Percentiles rank a stretch among this genome's conserved stretches.
These are phyloP conservation scores for Meloidogyne exigua DNA, from an alignment of 1,140 invertebrate species.

Conservation along the genomic window DNA sequence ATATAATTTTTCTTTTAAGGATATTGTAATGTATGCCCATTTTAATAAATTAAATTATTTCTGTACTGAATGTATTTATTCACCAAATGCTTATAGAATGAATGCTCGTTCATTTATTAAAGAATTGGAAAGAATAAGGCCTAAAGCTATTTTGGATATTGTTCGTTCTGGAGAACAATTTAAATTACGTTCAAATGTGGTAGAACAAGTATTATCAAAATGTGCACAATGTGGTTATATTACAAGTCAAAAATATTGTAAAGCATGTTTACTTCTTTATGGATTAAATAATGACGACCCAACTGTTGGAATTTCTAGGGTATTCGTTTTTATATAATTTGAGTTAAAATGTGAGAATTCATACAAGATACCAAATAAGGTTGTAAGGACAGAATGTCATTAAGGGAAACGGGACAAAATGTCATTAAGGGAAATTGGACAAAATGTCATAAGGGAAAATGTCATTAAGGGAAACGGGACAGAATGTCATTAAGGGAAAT, in stretches of 20 bases:
- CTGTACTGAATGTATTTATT: conserved; percentile 96
- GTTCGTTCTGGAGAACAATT: conserved; percentile 92
- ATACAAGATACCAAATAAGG: neutral
- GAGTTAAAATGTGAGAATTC: neutral
- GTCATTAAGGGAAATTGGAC: neutral
- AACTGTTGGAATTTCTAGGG: neutral
- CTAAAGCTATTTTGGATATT: conserved; percentile 87
- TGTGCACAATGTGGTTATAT: conserved; percentile 89
- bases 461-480: neutral
- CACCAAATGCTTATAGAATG: conserved; percentile 85
- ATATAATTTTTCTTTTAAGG: conserved; percentile 62
- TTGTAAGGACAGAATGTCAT: no score
- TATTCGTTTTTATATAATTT: neutral
- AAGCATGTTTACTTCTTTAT: conserved; percentile 91
- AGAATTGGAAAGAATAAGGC: conserved; percentile 82
- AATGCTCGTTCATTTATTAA: conserved; percentile 78
- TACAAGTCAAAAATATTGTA: conserved; percentile 90
- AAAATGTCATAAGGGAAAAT: neutral
- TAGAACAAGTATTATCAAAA: conserved; percentile 29
- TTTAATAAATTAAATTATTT: conserved; percentile 97
- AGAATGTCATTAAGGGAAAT: neutral
- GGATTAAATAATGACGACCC: conserved; percentile 72
- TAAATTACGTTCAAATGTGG: conserved; percentile 68
- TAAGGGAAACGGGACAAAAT: neutral
- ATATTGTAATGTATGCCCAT: conserved; percentile 88